phyloP scores from a whole-genome alignment of 1,140 invertebrate genomes.

The Cyclina sinensis region DNA sequence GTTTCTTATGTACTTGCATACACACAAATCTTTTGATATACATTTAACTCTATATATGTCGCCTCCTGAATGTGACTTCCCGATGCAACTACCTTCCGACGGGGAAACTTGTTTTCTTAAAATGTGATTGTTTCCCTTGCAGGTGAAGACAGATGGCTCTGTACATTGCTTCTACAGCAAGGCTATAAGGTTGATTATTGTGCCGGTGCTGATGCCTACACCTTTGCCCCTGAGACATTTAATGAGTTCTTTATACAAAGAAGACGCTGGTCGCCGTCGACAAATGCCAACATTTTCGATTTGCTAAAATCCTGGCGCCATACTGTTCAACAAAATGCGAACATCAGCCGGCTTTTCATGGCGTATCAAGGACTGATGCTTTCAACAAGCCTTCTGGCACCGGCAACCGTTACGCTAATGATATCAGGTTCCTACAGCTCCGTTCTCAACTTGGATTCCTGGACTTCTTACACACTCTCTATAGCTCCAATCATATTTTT shows the following conservation, averaged over 20 bases:
- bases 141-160: constrained; percentile 90
- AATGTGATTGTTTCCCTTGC: constrained; percentile 62
- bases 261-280: constrained; percentile 90
- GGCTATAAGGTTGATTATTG: constrained; percentile 90
- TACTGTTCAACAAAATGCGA: constrained; percentile 89
- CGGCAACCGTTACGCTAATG: constrained; percentile 97
- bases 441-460: constrained; percentile 91
- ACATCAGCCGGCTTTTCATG: constrained; percentile 89
- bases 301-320: constrained; percentile 88
- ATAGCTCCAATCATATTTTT: constrained; percentile 84
- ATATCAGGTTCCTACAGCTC: constrained; percentile 97
- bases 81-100: too few relatives aligned
- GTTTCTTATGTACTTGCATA: too few relatives aligned
- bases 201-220: constrained; percentile 90
- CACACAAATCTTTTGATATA: too few relatives aligned
- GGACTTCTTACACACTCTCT: constrained; percentile 78
- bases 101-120: too few relatives aligned
- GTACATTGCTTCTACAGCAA: constrained; percentile 89
- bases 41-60: too few relatives aligned
- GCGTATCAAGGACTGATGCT: constrained; percentile 89
- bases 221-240: constrained; percentile 89
- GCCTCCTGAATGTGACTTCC: too few relatives aligned
- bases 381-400: constrained; percentile 96
- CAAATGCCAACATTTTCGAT: constrained; percentile 90
- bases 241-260: constrained; percentile 87